Evolutionary conservation across 2,888 invertebrate genomes (phyloP), one percentile per base, ranked within the genome.

Genomic region (Aricia artaxerxes): DNA sequence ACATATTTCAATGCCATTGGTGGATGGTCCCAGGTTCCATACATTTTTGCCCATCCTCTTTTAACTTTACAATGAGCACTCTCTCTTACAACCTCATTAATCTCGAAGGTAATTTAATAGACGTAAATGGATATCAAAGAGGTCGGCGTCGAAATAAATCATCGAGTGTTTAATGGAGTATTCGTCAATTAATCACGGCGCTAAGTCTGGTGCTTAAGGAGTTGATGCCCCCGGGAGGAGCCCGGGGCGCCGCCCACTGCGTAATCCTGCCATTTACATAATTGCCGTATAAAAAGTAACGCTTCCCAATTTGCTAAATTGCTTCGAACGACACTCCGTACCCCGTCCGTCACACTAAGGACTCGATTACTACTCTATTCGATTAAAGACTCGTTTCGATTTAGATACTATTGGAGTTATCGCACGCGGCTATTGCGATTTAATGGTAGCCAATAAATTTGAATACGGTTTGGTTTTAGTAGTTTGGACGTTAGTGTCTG

Each of bases 251-350:
- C 93, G 91, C 93, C 93, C 91, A 91, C 91, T 88, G 89, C 91
- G 92, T 94, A 94, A 95, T 94, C 94, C 92, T 88, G 88, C 94
- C 93, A 94, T 95, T 94, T 94, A 94, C 94, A 94, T 95, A 95
- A 95, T 95, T 95, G 94, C 91, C 90, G 92, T 91, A 94, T 94
- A 94, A 94, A 94, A 94, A 94, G 90, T 90, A 93, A 90, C 90
- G 92, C 90, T 92, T 92, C 90, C 91, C 95, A 95, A 95, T 95
- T 95, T 94, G 92, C 89, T 89, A 94, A 94, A 95, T 95, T 94
- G 94, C 91, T 94, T 87, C 86, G 90, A 94, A 92, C 88, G 92
- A 92, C 91, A 90, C 88, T 85, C 88, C 87, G 89, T 86, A 87
- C 86, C 88, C 82, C 81, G 85, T 86, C 85, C 86, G 86, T 85